Percentiles rank a stretch among this genome's conserved stretches.
phyloP scores from a whole-genome alignment of 2,113 vertebrate species.

The Macrotus californicus region DNA sequence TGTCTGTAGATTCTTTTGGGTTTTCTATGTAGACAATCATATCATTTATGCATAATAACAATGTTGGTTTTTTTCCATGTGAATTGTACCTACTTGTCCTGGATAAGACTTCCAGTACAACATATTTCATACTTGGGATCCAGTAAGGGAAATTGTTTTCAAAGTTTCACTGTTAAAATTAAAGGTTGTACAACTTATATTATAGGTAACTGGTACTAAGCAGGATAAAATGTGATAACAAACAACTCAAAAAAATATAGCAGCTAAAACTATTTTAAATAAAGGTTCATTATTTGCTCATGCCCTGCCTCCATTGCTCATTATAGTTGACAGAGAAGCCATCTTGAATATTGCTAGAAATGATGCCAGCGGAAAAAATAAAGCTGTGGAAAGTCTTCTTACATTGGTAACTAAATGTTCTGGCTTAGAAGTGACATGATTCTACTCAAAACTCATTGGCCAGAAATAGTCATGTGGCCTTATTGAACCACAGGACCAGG shows the following conservation, averaged over 20 bases:
- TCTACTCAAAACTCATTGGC: background rate
- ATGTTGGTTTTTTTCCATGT: background rate
- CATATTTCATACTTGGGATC: background rate
- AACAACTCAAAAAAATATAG: background rate
- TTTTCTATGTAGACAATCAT: background rate
- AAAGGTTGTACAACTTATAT: background rate
- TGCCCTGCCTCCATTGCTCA: background rate
- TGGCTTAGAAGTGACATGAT: background rate
- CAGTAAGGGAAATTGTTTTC: background rate
- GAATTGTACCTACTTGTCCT: background rate
- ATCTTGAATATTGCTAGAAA: background rate
- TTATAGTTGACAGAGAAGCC: background rate
- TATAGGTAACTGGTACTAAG: background rate
- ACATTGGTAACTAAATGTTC: background rate
- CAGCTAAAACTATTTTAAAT: background rate
- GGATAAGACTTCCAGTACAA: background rate
- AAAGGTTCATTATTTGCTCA: background rate
- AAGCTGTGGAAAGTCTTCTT: background rate
- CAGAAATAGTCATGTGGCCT: background rate
- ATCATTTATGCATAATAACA: background rate
- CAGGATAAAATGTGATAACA: background rate
- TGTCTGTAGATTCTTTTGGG: background rate
- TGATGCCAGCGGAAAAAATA: background rate
- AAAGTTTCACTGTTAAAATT: background rate
- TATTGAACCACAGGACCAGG: background rate